Evolutionary conservation across 2,888 invertebrate genomes (phyloP).

Genomic region (Ptychoptera contaminata): DNA sequence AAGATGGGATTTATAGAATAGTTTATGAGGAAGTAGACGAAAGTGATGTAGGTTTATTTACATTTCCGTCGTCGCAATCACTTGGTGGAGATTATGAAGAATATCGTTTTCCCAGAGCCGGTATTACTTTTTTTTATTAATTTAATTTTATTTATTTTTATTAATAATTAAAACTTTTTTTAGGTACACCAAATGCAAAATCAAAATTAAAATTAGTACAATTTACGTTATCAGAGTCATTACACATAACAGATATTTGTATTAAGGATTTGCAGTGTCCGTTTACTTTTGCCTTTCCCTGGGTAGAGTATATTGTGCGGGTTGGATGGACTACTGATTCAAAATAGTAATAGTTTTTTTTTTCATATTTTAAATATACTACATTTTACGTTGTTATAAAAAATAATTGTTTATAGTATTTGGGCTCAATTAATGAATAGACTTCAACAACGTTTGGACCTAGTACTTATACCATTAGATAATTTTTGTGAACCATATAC

Average conservation of each 20-base stretch:
- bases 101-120: slow-evolving; percentile 72
- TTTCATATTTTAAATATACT: not conserved
- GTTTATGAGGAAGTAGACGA: slow-evolving; percentile 79
- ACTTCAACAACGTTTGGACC: slow-evolving; percentile 67
- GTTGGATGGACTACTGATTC: slow-evolving; percentile 93
- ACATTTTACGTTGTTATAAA: too few relatives aligned
- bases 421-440: slow-evolving; percentile 87
- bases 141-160: not conserved
- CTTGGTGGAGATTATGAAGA: slow-evolving; percentile 70
- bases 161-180: not conserved
- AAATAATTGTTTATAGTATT: slow-evolving; percentile 40
- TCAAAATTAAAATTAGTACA: slow-evolving; percentile 76
- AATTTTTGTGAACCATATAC: slow-evolving; percentile 45
- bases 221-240: slow-evolving; percentile 43
- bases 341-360: slow-evolving; percentile 44
- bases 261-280: slow-evolving; percentile 62
- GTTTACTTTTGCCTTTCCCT: slow-evolving; percentile 68
- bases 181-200: slow-evolving; percentile 63
- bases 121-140: slow-evolving; percentile 21
- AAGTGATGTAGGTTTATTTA: slow-evolving; percentile 79
- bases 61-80: slow-evolving; percentile 70
- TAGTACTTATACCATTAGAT: slow-evolving; percentile 65
- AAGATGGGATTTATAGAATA: slow-evolving; percentile 64
- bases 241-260: slow-evolving; percentile 59
- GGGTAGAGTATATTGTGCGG: slow-evolving; percentile 89